Conservation (phyloP, 2,888 invertebrate genomes). For the Frankliniella intonsa region DNA sequence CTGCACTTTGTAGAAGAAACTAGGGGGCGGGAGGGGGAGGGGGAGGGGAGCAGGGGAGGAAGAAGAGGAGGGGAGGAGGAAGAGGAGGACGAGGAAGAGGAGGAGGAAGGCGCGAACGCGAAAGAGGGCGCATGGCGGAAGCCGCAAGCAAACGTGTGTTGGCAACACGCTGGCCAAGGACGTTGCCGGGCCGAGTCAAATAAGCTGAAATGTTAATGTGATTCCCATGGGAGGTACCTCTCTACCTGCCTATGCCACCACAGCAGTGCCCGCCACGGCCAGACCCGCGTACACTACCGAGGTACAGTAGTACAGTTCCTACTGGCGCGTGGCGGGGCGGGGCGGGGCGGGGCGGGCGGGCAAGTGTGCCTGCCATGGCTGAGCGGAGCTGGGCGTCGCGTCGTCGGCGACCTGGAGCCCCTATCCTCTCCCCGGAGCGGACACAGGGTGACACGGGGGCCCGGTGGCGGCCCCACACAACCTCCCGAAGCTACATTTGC, state of each 20-base stretch:
- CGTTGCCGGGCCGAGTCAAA: not conserved
- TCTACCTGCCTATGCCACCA: not conserved
- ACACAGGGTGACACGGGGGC: too few species aligned
- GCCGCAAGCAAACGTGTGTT: not conserved
- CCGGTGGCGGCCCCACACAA: too few species aligned
- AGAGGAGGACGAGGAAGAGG: not conserved
- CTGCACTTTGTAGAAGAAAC: not conserved
- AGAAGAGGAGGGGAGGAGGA: not conserved
- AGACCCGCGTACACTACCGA: not conserved
- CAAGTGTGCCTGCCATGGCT: too few species aligned
- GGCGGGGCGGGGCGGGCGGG: too few species aligned
- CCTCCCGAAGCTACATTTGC: too few species aligned
- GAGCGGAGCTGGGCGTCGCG: too few species aligned
- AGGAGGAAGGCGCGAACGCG: not conserved
- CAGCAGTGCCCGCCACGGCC: not conserved
- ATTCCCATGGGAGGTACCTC: not conserved
- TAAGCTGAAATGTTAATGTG: constrained; percentile 10
- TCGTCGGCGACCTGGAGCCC: too few species aligned
- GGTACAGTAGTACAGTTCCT: not conserved
- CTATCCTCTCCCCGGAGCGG: too few species aligned
- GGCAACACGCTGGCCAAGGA: not conserved
- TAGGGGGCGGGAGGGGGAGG: not conserved
- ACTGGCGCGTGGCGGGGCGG: not conserved
- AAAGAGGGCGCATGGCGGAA: not conserved
- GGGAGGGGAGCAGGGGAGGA: not conserved